Evolutionary conservation across 2,797 vertebrate genomes (phyloP).

Genomic region (Urosaurus nigricauda): DNA sequence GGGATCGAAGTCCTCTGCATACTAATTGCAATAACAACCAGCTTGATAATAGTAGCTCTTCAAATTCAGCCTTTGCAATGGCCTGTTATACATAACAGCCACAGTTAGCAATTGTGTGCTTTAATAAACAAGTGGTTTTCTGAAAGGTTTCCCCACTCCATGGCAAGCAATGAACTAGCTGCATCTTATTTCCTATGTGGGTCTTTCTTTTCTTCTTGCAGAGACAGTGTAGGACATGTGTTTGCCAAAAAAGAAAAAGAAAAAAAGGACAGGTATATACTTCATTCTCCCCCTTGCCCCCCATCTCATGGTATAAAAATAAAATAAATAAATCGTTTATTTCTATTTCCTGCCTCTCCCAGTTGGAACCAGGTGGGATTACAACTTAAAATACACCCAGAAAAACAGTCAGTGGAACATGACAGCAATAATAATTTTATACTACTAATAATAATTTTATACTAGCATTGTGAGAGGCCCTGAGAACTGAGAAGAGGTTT

Average conservation of each 20-base stretch:
- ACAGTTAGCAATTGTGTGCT: not conserved
- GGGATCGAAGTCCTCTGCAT: not conserved
- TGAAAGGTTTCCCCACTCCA: not conserved
- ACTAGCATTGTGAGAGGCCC: not conserved
- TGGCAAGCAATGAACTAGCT: not conserved
- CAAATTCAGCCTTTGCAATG: not conserved
- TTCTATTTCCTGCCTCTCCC: too few relatives aligned
- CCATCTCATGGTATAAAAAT: not conserved
- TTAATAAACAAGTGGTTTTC: not conserved
- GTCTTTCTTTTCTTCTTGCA: not conserved
- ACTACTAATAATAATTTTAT: too few relatives aligned
- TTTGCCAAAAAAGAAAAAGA: not conserved
- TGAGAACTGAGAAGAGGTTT: not conserved
- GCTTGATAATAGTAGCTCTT: slow-evolving; percentile 17
- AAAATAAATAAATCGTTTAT: not conserved
- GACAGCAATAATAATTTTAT: too few relatives aligned
- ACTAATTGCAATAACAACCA: not conserved
- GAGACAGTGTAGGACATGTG: not conserved
- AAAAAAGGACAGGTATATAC: not conserved
- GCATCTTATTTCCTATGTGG: too few relatives aligned
- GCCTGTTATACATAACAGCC: not conserved
- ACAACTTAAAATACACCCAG: too few relatives aligned
- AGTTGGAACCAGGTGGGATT: too few relatives aligned
- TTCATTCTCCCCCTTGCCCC: not conserved
- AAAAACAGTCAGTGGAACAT: too few relatives aligned